These are phyloP conservation scores for Drosophila equinoxialis DNA, from an alignment of 1,140 invertebrate genomes.

Conservation along the genomic window DNA sequence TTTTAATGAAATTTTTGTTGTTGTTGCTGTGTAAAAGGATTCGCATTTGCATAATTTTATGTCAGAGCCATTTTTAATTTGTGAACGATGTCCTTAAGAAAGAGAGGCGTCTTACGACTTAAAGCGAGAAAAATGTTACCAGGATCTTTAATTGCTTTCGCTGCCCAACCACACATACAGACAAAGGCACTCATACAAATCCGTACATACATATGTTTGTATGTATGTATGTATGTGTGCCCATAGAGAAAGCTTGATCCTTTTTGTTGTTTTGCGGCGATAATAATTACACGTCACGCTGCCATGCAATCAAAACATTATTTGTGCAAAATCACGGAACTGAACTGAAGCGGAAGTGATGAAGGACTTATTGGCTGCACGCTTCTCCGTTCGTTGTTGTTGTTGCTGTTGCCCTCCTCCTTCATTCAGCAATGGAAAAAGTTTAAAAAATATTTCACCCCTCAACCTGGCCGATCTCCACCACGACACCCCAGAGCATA, in stretches of 20 bases:
- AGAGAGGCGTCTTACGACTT: slow-evolving; percentile 40
- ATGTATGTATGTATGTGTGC: background rate
- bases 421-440: slow-evolving; percentile 37
- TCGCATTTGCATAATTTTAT: slow-evolving; percentile 74
- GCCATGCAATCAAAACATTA: slow-evolving; percentile 82
- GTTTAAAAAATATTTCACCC: slow-evolving; percentile 64
- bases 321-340: slow-evolving; percentile 82
- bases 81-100: slow-evolving; percentile 67
- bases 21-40: slow-evolving; percentile 56
- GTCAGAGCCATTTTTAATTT: slow-evolving; percentile 73
- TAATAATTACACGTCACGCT: slow-evolving; percentile 83
- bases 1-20: slow-evolving; percentile 70
- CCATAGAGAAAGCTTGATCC: slow-evolving; percentile 5
- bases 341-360: slow-evolving; percentile 83
- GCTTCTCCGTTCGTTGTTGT: slow-evolving; percentile 51
- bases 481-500: slow-evolving; percentile 14
- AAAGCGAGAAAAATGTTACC: slow-evolving; percentile 10
- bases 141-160: slow-evolving; percentile 28
- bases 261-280: slow-evolving; percentile 73
- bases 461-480: background rate
- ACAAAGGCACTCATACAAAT: background rate
- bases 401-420: background rate
- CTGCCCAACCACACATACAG: background rate
- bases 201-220: background rate
- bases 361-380: slow-evolving; percentile 83